A percentile compares a stretch with the other conserved stretches of the same genome.
Evolutionary conservation across 2,797 vertebrate genomes (phyloP).

Genomic region (Coregonus ussuriensis): DNA sequence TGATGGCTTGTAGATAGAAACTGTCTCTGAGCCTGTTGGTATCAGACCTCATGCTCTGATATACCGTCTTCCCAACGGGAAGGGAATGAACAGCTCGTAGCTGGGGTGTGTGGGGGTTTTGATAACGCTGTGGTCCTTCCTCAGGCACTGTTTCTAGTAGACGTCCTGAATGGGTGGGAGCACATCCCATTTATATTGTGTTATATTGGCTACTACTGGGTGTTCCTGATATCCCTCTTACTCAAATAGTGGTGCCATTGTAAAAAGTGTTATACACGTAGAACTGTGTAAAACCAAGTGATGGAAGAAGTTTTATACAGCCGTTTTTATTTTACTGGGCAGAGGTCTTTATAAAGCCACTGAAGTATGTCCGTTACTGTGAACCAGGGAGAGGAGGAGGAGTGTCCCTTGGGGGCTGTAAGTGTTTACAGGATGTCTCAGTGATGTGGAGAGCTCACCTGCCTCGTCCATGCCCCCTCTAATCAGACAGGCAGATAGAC

Average conservation of each 20-base stretch:
- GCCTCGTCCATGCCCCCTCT: background rate
- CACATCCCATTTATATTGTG: background rate
- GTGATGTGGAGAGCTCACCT: background rate
- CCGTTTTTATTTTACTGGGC: conserved; percentile 1
- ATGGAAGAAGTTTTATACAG: background rate
- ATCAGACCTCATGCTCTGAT: too few relatives aligned
- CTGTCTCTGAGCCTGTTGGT: too few relatives aligned
- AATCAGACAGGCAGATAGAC: conserved; percentile 1
- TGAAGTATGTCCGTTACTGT: background rate
- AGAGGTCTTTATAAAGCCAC: background rate
- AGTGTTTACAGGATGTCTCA: conserved; percentile 14
- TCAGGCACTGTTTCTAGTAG: too few relatives aligned
- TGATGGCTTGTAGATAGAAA: too few relatives aligned
- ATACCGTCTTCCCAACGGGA: too few relatives aligned
- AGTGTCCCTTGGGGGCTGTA: background rate
- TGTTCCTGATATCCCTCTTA: background rate
- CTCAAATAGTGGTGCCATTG: background rate
- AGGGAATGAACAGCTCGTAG: too few relatives aligned
- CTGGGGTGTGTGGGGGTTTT: too few relatives aligned
- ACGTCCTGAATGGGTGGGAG: background rate
- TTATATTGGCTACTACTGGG: background rate
- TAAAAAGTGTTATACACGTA: background rate
- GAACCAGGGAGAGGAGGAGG: background rate
- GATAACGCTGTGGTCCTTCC: too few relatives aligned
- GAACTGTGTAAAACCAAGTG: background rate